These are phyloP conservation scores for Chaitophorus viminalis DNA, from an alignment of 2,888 invertebrate genomes.

Conservation along the genomic window DNA sequence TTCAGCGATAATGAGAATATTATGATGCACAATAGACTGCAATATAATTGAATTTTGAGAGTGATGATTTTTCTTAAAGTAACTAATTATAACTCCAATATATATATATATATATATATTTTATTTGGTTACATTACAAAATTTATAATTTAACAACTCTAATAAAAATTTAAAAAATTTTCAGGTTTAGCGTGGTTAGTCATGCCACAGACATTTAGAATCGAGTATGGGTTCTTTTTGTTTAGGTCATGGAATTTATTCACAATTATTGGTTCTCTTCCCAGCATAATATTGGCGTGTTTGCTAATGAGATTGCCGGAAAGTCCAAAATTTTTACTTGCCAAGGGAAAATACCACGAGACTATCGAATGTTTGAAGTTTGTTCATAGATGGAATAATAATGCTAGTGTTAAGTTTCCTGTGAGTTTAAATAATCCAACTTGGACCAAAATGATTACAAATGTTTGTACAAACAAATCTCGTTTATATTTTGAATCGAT, in stretches of 20 bases:
- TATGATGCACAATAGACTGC: no score
- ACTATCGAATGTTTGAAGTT: slow-evolving; percentile 74
- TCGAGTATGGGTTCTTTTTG: slow-evolving; percentile 71
- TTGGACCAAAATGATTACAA: background rate
- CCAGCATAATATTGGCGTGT: slow-evolving; percentile 75
- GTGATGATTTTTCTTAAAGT: background rate
- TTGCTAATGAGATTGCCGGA: slow-evolving; percentile 82
- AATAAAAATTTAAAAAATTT: slow-evolving; percentile 63
- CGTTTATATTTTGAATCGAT: background rate
- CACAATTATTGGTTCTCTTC: slow-evolving; percentile 78
- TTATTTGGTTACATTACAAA: no score
- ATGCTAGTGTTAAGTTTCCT: slow-evolving; percentile 21
- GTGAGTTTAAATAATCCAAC: background rate
- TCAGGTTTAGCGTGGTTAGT: slow-evolving; percentile 82
- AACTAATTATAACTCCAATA: background rate
- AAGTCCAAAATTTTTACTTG: slow-evolving; percentile 83
- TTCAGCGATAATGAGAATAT: no score
- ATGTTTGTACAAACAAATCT: background rate
- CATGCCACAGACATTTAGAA: slow-evolving; percentile 76
- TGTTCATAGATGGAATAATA: slow-evolving; percentile 50
- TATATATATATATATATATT: no score
- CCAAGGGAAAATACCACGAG: slow-evolving; percentile 81
- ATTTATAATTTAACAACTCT: background rate
- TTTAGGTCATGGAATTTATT: slow-evolving; percentile 86
- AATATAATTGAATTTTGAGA: background rate